Evolutionary conservation across 2,888 invertebrate genomes (phyloP).

Genomic region (Cephus nigrinus): DNA sequence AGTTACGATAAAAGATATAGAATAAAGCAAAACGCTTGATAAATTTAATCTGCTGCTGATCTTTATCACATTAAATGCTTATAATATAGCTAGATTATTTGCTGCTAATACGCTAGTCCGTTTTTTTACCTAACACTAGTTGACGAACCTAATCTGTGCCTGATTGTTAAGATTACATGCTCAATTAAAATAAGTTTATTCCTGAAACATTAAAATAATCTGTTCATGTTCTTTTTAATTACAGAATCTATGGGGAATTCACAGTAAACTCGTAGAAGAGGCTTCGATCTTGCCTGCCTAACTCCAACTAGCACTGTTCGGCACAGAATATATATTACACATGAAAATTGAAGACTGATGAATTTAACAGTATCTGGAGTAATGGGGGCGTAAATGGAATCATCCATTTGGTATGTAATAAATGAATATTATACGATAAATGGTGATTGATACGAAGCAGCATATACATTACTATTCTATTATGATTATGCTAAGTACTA

Average conservation of each 20-base stretch:
- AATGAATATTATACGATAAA: not conserved
- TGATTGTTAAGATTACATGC: not conserved
- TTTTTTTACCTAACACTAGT: not conserved
- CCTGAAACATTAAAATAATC: not conserved
- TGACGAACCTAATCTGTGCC: not conserved
- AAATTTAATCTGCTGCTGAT: not conserved
- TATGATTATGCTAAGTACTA: not conserved
- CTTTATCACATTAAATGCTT: not conserved
- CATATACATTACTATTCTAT: not conserved
- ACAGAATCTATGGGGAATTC: conserved; percentile 68
- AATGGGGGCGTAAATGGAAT: not conserved
- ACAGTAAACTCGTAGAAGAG: conserved; percentile 66
- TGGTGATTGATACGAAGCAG: not conserved
- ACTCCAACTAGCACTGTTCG: not conserved
- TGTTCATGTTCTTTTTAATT: conserved; percentile 47
- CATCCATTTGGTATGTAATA: not conserved
- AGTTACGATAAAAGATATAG: not conserved
- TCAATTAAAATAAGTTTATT: not conserved
- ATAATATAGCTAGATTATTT: not conserved
- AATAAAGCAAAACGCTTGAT: not conserved
- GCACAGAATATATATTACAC: not conserved
- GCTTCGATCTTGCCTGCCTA: conserved; percentile 12
- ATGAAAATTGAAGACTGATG: not conserved
- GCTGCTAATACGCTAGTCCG: not conserved
- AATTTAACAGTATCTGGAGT: not conserved